phyloP scores from a whole-genome alignment of 2,888 invertebrate genomes.

The Sinotaia quadrata region DNA sequence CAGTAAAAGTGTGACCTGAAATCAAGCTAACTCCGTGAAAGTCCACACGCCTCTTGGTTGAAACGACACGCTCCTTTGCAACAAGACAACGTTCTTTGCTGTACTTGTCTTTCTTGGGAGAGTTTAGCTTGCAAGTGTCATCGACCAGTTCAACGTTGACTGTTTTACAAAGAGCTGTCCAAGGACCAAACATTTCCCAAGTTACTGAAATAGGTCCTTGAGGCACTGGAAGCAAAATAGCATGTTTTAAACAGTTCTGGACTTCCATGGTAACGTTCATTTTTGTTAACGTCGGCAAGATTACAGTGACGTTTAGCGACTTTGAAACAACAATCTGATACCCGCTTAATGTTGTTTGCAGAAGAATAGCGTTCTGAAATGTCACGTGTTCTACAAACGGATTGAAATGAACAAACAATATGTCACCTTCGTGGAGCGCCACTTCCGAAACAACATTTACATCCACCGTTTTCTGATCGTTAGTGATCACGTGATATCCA shows the following conservation, averaged over 20 bases:
- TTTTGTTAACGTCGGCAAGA: not conserved
- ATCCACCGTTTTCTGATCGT: not conserved
- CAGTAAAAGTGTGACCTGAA: too few relatives aligned
- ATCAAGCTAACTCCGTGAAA: too few relatives aligned
- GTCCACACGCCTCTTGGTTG: too few relatives aligned
- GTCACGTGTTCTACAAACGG: not conserved
- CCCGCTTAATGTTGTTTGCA: conserved; percentile 15
- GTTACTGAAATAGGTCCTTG: not conserved
- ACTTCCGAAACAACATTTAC: not conserved
- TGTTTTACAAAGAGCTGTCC: not conserved
- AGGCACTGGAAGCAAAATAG: not conserved
- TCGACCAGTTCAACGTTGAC: conserved; percentile 13
- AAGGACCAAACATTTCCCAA: conserved; percentile 8
- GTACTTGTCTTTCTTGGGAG: conserved; percentile 1
- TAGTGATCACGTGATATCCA: not conserved
- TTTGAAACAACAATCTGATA: conserved; percentile 11
- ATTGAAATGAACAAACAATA: not conserved
- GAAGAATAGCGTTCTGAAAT: conserved; percentile 5
- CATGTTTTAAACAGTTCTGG: conserved; percentile 7
- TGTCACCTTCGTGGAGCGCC: not conserved
- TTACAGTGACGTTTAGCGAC: not conserved
- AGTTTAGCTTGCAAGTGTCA: not conserved
- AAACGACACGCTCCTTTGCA: too few relatives aligned
- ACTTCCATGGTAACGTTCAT: not conserved
- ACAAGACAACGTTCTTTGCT: not conserved